Evolutionary conservation across 2,113 vertebrate genomes (phyloP), one percentile per base, ranked within the genome.

Genomic region (Atherinomorus stipes): DNA sequence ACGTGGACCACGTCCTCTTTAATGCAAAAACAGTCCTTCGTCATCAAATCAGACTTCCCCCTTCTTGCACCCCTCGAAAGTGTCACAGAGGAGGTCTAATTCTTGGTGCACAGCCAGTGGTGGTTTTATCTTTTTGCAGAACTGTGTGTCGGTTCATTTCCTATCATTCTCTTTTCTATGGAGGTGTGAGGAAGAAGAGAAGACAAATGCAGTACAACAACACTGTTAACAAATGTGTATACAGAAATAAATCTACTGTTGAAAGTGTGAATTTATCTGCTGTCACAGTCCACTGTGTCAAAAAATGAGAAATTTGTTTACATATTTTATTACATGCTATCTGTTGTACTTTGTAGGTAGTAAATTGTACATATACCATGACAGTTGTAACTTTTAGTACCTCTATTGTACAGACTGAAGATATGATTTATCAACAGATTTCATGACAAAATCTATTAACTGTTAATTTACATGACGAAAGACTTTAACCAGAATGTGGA

Each of bases 241-340:
- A 95, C 94, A 91, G 94, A 96, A 96, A 95, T 93, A 94, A 95
- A 94, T 92, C 91, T 92, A 94, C 96, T 95, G 95, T 96, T 96
- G 94, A 96, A 94, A 94, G 95, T 91, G 94, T 96, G 95, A 95
- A 95, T 95, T 96, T 96, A 95, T 95, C 93, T 96, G 85, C 96
- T 95, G 96, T 98, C 96, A 97, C 96, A 97, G 95, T 97, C 95
- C 93, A 85, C 96, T 96, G 95, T 97, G 95, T 97, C 94, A 95
- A 96, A 95, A 92, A 81, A 79, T 95, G 77, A 88, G 84, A 93
- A 90, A 95, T 97, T 96, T 98, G 96, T 97, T 99, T 97, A 98
- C 96, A 97, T 98, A 97, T 98, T 97, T 98, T 98, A 96, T 93
- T 97, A 97, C 94, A 95, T 96, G 92, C 94, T 97, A 96, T 95